phyloP scores from a whole-genome alignment of 2,113 vertebrate species.

The Himantopus leucocephalus region DNA sequence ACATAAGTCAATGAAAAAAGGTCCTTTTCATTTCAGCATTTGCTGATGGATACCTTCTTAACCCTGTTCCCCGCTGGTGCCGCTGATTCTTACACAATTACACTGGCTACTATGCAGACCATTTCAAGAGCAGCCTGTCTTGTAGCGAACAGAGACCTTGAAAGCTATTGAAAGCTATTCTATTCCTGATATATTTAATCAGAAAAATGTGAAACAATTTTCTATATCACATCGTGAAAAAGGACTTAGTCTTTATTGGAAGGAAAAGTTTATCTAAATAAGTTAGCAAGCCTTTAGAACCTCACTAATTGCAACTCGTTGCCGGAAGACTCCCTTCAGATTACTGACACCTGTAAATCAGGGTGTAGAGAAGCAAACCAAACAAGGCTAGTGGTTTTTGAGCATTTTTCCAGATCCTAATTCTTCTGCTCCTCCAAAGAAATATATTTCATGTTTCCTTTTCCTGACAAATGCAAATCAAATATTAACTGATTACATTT shows the following conservation, averaged over 20 bases:
- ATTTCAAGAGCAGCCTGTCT: not conserved
- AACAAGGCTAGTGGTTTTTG: not conserved
- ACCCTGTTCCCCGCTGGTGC: not conserved
- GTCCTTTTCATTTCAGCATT: not conserved
- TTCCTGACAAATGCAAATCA: conserved; percentile 29
- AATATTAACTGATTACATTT: conserved; percentile 40
- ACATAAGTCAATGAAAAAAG: not conserved
- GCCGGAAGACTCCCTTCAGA: not conserved
- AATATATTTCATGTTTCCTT: not conserved
- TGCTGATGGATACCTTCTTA: not conserved
- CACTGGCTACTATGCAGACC: not conserved
- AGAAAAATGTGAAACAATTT: not conserved
- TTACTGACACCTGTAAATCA: not conserved
- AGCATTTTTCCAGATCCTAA: not conserved
- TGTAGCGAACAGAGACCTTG: not conserved
- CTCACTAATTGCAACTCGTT: not conserved
- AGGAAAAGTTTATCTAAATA: not conserved
- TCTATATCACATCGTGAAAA: not conserved
- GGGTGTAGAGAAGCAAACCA: not conserved
- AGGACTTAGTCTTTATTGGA: not conserved
- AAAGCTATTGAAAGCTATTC: not conserved
- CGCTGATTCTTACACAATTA: not conserved
- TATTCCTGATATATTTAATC: not conserved
- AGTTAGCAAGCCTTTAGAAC: not conserved
- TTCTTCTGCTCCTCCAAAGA: not conserved